phyloP scores from a whole-genome alignment of 64 coral and sea anemone genomes.

The Hydrozoanthus tunicans region DNA sequence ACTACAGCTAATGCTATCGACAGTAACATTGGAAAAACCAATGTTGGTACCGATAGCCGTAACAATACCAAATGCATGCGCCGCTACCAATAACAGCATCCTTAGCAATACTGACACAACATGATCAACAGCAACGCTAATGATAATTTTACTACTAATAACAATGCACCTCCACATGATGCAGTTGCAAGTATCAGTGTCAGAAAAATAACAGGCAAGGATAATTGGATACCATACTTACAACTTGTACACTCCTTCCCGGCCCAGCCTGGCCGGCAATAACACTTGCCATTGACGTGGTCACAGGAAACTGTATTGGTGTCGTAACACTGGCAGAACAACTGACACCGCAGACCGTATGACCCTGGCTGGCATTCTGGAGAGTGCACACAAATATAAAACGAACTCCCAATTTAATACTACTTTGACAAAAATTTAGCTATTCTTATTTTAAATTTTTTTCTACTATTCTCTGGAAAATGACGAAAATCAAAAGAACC shows the following conservation, averaged over 20 bases:
- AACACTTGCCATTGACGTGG: conserved; percentile 80
- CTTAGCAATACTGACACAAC: too few species aligned
- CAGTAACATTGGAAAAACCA: neutral
- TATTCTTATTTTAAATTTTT: conserved; percentile 61
- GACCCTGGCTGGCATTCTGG: conserved; percentile 28
- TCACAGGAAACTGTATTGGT: conserved; percentile 73
- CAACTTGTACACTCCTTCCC: conserved; percentile 62
- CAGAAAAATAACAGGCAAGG: neutral
- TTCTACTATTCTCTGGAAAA: neutral
- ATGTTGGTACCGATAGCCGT: neutral
- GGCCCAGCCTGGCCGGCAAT: conserved; percentile 73
- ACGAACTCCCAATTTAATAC: neutral
- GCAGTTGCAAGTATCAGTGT: too few species aligned
- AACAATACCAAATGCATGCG: too few species aligned
- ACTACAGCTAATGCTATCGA: too few species aligned
- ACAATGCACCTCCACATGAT: too few species aligned
- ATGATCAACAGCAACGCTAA: too few species aligned
- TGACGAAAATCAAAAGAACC: too few species aligned
- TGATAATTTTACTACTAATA: too few species aligned
- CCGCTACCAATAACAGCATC: too few species aligned
- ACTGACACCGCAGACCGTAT: conserved; percentile 47
- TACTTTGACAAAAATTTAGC: neutral
- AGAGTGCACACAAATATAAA: conserved; percentile 32
- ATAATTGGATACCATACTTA: neutral
- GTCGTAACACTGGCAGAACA: conserved; percentile 58